phyloP scores from a whole-genome alignment of 2,888 invertebrate species.

The Drosophila subsilvestris region DNA sequence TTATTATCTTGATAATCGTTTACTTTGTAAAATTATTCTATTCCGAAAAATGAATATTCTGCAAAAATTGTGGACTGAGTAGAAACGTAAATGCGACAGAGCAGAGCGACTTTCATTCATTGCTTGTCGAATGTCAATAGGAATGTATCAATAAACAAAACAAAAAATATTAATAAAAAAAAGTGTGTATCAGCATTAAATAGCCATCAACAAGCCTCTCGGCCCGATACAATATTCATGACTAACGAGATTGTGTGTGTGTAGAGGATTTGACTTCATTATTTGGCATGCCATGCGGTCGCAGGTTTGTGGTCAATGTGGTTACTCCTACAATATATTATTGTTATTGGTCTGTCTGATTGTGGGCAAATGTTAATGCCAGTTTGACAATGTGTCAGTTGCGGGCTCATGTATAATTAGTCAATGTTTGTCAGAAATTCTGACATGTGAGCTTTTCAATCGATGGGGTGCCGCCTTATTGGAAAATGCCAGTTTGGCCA shows the following conservation, averaged over 20 bases:
- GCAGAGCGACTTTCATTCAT: constrained; percentile 28
- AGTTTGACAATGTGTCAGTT: constrained; percentile 57
- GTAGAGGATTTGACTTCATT: constrained; percentile 44
- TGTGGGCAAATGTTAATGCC: constrained; percentile 58
- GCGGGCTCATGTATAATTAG: constrained; percentile 63
- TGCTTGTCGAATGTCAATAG: constrained; percentile 13
- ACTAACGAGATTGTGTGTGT: constrained; percentile 23
- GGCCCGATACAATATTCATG: constrained; percentile 40
- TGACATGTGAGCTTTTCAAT: constrained; percentile 60
- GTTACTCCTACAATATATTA: constrained; percentile 6
- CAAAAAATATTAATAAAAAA: constrained; percentile 10
- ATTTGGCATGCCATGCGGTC: constrained; percentile 49
- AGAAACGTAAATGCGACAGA: no score
- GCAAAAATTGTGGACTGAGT: not conserved
- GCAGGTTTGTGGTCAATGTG: constrained; percentile 47
- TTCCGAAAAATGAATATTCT: constrained; percentile 40
- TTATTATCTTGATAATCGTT: constrained; percentile 71
- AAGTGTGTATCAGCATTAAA: constrained; percentile 18
- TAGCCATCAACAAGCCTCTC: constrained; percentile 27
- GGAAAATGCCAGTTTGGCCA: constrained; percentile 16
- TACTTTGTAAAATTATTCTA: constrained; percentile 70
- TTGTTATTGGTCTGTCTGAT: constrained; percentile 15
- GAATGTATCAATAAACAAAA: constrained; percentile 13
- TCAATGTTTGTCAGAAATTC: constrained; percentile 60
- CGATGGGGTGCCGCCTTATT: constrained; percentile 55